Evolutionary conservation across 2,113 vertebrate genomes (phyloP).

Genomic region (Aldabrachelys gigantea): DNA sequence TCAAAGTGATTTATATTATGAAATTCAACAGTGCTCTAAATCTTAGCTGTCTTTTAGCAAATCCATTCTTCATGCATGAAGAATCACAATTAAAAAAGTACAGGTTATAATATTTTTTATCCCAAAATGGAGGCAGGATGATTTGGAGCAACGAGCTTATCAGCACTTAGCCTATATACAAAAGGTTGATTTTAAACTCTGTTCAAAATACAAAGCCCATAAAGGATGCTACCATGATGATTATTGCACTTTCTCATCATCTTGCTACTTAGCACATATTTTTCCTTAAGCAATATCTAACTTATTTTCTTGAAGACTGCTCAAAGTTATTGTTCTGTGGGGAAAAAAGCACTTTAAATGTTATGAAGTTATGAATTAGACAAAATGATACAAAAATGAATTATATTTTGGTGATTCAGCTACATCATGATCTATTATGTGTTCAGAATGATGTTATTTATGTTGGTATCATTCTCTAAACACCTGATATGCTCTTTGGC

Average conservation of each 20-base stretch:
- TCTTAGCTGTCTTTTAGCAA: conserved; percentile 43
- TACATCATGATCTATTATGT: conserved; percentile 41
- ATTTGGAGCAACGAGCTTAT: conserved; percentile 37
- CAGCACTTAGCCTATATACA: conserved; percentile 19
- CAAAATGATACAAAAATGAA: conserved; percentile 39
- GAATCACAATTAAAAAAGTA: conserved; percentile 54
- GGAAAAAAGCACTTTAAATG: conserved; percentile 36
- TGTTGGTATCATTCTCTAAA: conserved; percentile 60
- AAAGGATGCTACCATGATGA: neutral
- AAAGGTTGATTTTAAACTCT: conserved; percentile 46
- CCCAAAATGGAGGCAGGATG: conserved; percentile 49
- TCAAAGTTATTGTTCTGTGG: neutral
- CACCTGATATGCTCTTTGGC: conserved; percentile 66
- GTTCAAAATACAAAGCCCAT: conserved; percentile 47
- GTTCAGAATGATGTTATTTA: conserved; percentile 47
- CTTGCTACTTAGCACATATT: conserved; percentile 19
- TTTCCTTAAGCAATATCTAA: conserved; percentile 24
- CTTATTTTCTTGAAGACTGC: conserved; percentile 44
- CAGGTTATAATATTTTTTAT: conserved; percentile 41
- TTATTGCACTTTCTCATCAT: conserved; percentile 52
- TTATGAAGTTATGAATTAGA: conserved; percentile 52
- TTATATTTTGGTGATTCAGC: neutral
- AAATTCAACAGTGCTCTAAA: conserved; percentile 60
- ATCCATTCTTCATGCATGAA: conserved; percentile 52
- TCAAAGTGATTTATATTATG: conserved; percentile 55